Evolutionary conservation across 2,113 vertebrate genomes (phyloP), one percentile per base, ranked within the genome.

Genomic region (Elephantulus edwardii): DNA sequence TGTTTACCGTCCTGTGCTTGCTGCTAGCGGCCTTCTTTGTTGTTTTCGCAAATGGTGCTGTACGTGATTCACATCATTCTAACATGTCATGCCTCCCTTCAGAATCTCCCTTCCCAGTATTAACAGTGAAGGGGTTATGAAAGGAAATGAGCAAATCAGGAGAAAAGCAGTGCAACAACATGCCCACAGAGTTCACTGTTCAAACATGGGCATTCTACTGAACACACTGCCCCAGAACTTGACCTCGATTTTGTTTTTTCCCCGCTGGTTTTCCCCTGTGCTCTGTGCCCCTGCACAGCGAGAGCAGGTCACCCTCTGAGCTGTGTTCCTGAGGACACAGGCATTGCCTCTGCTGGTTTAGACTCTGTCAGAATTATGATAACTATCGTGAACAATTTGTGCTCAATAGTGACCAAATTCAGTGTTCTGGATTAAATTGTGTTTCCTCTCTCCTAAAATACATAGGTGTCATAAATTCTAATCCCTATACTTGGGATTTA

Each of bases 31-130:
- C 38, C 68, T 20, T 80, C 86, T 95, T 85, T 90, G 79, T 93
- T 93, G 83, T 66, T 62, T 88, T 78, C 83, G 80, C 64, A 60
- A 82, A 90, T 33, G 40, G 78, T 28, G 28, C 76, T 88, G 48
- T 60, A 17, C 24, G 42, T 56, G 64, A 64, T 82, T 60, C 78
- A 54, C 11, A 14, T 62, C 72, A 42, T 92, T 71, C 75, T 64
- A 40, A 66, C 30, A 50, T 60, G 38, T 12, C 77, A 56, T 71
- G 82, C 66, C 74, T 76, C 58, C 70, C 54, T 71, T 70, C 66
- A 91, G 87, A 94, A 28, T 19, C 12, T 26, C 87, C 28, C 35
- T 90, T 22, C 30, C 58, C 48, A 33, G 26, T 62, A n/a, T 40
- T 48, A 44, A 85, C 75, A 74, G 26, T 22, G 33, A 64, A 64